Evolutionary conservation across 53 echinoderm and acorn worm species (phyloP).

Genomic region (Paracentrotus lividus): DNA sequence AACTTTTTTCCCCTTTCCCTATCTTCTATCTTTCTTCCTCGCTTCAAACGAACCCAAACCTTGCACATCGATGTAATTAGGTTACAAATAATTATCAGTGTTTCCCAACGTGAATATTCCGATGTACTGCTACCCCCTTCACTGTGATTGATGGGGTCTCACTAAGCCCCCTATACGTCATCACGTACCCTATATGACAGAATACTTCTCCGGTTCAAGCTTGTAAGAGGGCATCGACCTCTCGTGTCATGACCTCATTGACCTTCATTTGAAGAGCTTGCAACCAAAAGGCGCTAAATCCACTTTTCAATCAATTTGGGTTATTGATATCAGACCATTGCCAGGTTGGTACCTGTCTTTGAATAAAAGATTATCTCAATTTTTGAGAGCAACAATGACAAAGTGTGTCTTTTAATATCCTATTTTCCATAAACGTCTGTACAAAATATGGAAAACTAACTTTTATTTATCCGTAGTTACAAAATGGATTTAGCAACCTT

Average conservation of each 20-base stretch:
- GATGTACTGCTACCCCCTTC: not conserved
- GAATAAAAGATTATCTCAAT: too few species aligned
- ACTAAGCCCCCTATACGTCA: conserved; percentile 13
- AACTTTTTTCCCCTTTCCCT: not conserved
- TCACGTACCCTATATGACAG: conserved; percentile 11
- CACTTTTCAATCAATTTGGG: too few species aligned
- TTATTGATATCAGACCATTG: too few species aligned
- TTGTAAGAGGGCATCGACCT: conserved; percentile 28
- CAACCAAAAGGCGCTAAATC: too few species aligned
- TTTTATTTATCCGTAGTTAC: too few species aligned
- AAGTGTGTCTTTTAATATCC: too few species aligned
- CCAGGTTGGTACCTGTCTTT: too few species aligned
- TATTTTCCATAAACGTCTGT: too few species aligned
- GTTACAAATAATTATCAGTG: conserved; percentile 58
- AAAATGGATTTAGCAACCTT: too few species aligned
- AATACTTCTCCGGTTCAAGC: conserved; percentile 14
- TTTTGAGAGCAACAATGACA: too few species aligned
- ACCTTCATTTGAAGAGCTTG: too few species aligned
- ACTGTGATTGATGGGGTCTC: conserved; percentile 28
- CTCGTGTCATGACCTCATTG: conserved; percentile 32
- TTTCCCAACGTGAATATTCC: conserved; percentile 18
- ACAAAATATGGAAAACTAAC: too few species aligned
- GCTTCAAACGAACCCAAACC: not conserved
- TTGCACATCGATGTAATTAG: conserved; percentile 43
- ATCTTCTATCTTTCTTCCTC: not conserved